Conservation (phyloP, 2,888 invertebrate species). For the Venustoraphidia nigricollis region DNA sequence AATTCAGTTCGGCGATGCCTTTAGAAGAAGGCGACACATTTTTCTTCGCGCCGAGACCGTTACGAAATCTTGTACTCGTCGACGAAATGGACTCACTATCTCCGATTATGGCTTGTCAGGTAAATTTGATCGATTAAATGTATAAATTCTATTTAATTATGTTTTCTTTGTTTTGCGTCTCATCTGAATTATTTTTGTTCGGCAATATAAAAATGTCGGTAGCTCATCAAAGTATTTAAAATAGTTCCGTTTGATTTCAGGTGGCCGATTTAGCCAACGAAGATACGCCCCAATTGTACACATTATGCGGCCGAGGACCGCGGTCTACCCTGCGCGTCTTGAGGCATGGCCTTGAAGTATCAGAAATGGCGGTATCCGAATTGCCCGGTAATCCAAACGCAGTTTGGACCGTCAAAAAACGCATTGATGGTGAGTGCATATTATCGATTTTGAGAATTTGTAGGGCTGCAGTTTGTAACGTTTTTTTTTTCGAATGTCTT, state of each 20-base stretch:
- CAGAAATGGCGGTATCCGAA: constrained; percentile 99
- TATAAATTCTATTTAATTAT: not conserved
- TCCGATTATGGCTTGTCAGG: constrained; percentile 69
- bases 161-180: too few species aligned
- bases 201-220: not conserved
- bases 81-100: constrained; percentile 95
- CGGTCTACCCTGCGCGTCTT: constrained; percentile 85
- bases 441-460: constrained; percentile 4
- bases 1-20: constrained; percentile 97
- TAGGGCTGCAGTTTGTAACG: not conserved
- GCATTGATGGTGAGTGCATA: constrained; percentile 77
- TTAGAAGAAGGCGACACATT: constrained; percentile 98
- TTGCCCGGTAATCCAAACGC: constrained; percentile 99
- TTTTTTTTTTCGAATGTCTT: constrained; percentile 5
- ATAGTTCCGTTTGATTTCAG: constrained; percentile 21
- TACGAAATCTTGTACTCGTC: constrained; percentile 89
- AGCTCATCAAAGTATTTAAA: not conserved
- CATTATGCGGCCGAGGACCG: constrained; percentile 90
- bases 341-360: constrained; percentile 93
- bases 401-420: constrained; percentile 96
- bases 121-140: constrained; percentile 19
- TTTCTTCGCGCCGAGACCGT: constrained; percentile 88
- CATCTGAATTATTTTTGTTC: too few species aligned
- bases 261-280: constrained; percentile 93
- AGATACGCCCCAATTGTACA: constrained; percentile 96